Evolutionary conservation across 2,888 invertebrate genomes (phyloP).

Genomic region (Torymus auratus): DNA sequence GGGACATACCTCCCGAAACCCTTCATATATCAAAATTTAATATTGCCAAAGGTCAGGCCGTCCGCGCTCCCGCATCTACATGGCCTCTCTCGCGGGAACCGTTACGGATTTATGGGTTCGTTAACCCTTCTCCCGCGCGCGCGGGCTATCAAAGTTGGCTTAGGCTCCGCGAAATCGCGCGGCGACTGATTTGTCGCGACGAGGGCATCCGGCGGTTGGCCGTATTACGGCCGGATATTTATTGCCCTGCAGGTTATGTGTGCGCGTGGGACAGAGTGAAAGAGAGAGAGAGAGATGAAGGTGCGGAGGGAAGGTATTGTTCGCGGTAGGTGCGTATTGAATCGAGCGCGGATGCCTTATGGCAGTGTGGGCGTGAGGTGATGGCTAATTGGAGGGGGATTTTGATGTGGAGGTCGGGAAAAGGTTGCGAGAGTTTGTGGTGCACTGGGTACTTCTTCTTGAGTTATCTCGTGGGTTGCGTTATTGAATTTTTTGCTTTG

Average conservation of each 20-base stretch:
- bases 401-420: no score
- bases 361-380: no score
- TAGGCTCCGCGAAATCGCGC: slow-evolving; percentile 48
- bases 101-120: slow-evolving; percentile 64
- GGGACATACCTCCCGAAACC: background rate
- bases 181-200: slow-evolving; percentile 61
- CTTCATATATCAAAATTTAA: slow-evolving; percentile 43
- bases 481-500: no score
- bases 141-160: slow-evolving; percentile 58
- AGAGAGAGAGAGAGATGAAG: no score
- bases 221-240: slow-evolving; percentile 14
- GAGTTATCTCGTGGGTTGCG: no score
- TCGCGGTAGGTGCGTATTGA: background rate
- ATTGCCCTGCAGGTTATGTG: background rate
- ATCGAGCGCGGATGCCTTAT: background rate
- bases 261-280: no score
- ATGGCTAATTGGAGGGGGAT: no score
- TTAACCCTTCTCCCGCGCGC: slow-evolving; percentile 59
- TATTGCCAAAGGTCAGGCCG: slow-evolving; percentile 33
- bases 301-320: background rate
- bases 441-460: no score
- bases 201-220: slow-evolving; percentile 15
- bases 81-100: slow-evolving; percentile 54
- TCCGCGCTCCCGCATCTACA: slow-evolving; percentile 3
- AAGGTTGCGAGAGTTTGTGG: no score